Conservation (phyloP, 2,113 vertebrate species). For the Pipra filicauda region DNA sequence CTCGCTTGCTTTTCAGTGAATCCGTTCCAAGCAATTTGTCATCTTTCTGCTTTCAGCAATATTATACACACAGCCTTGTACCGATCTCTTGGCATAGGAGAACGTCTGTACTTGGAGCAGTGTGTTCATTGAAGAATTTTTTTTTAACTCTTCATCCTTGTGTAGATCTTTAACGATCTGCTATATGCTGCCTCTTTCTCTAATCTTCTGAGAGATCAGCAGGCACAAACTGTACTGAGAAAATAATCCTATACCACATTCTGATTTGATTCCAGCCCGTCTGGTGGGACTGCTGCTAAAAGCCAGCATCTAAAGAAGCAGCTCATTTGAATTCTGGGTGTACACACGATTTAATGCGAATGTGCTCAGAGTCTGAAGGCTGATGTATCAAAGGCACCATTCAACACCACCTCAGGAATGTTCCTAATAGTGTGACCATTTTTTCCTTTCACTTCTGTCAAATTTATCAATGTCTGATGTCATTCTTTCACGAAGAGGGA, state of each 20-base stretch:
- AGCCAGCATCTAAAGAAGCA: constrained; percentile 70
- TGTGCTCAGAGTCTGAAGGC: constrained; percentile 71
- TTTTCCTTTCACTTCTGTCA: constrained; percentile 72
- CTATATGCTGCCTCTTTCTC: constrained; percentile 33
- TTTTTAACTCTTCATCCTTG: constrained; percentile 44
- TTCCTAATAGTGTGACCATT: constrained; percentile 69
- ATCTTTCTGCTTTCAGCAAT: constrained; percentile 61
- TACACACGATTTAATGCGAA: constrained; percentile 71
- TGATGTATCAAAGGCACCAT: constrained; percentile 73
- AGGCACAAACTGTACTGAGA: constrained; percentile 67
- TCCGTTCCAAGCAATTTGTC: constrained; percentile 50
- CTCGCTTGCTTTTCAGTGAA: constrained; percentile 44
- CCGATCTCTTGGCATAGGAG: constrained; percentile 26
- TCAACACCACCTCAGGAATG: constrained; percentile 73
- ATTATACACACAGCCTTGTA: constrained; percentile 55
- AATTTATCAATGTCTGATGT: constrained; percentile 75
- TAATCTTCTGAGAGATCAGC: constrained; percentile 73
- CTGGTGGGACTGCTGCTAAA: constrained; percentile 68
- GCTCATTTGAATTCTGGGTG: constrained; percentile 76
- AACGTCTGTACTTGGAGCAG: constrained; percentile 43
- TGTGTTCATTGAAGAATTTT: constrained; percentile 33
- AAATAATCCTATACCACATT: constrained; percentile 62
- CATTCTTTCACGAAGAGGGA: constrained; percentile 66
- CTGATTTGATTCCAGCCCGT: constrained; percentile 67
- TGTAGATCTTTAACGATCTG: constrained; percentile 61